Evolutionary conservation across 2,888 invertebrate species (phyloP).

Genomic region (Danaus chrysippus): DNA sequence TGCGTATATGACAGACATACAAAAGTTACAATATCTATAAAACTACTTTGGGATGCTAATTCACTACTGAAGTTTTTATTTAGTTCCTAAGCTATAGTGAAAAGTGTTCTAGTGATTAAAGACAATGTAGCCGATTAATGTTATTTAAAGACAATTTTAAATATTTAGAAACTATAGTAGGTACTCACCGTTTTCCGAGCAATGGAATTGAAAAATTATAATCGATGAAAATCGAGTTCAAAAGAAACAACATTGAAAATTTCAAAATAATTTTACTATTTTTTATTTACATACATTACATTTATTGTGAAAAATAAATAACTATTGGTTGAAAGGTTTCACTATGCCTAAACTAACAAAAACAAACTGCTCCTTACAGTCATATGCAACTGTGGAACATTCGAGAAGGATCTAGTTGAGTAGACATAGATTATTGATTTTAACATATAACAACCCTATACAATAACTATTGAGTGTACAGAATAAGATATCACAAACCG

Average conservation of each 20-base stretch:
- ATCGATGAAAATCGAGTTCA: slow-evolving; percentile 6
- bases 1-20: too few relatives aligned
- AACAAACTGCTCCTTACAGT: background rate
- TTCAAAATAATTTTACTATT: slow-evolving; percentile 19
- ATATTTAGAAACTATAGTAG: too few relatives aligned
- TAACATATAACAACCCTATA: background rate
- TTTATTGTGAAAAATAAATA: slow-evolving; percentile 16
- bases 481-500: slow-evolving; percentile 33
- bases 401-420: too few relatives aligned
- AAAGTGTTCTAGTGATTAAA: too few relatives aligned
- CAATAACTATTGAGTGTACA: slow-evolving; percentile 16
- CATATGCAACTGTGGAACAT: too few relatives aligned
- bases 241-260: slow-evolving; percentile 22
- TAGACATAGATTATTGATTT: background rate
- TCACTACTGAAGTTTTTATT: too few relatives aligned
- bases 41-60: too few relatives aligned
- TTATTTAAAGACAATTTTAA: too few relatives aligned
- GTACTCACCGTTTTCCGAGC: too few relatives aligned
- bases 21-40: too few relatives aligned
- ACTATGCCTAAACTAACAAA: background rate
- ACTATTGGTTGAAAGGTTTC: slow-evolving; percentile 6
- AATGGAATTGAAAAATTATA: slow-evolving; percentile 1
- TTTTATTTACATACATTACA: slow-evolving; percentile 22
- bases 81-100: too few relatives aligned
- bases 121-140: too few relatives aligned